Conservation (phyloP, 2,797 vertebrate species). For the Acanthurus tractus region DNA sequence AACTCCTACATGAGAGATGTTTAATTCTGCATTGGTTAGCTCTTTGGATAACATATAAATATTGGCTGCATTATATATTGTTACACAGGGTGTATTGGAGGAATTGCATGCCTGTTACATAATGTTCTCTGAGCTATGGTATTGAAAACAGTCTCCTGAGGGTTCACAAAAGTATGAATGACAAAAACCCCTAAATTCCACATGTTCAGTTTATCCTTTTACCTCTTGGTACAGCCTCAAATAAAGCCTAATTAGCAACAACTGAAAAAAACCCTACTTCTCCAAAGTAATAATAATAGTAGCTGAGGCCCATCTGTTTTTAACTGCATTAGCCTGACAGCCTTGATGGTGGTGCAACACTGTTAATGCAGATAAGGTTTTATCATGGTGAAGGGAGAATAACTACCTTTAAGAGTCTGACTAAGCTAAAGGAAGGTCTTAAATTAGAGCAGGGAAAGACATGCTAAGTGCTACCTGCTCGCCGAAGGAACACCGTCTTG, state of each 20-base stretch:
- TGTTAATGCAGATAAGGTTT: slow-evolving; percentile 50
- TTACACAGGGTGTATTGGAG: neutral
- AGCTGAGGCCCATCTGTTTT: slow-evolving; percentile 10
- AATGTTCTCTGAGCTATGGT: slow-evolving; percentile 1
- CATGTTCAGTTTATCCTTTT: slow-evolving; percentile 4
- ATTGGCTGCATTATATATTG: neutral
- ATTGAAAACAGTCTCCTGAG: neutral
- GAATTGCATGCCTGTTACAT: neutral
- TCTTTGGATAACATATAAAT: slow-evolving; percentile 1
- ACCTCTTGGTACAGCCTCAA: slow-evolving; percentile 2
- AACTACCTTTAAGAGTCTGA: slow-evolving; percentile 36
- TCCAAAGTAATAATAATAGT: slow-evolving; percentile 20
- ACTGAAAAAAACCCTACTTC: neutral
- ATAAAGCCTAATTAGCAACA: slow-evolving; percentile 7
- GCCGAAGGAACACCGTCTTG: slow-evolving; percentile 3
- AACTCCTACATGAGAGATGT: neutral
- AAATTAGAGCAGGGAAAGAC: slow-evolving; percentile 37
- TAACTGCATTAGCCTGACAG: slow-evolving; percentile 36
- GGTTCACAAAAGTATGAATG: slow-evolving; percentile 1
- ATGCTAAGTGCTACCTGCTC: slow-evolving; percentile 45
- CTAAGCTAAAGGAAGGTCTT: slow-evolving; percentile 37
- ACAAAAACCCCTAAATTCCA: neutral
- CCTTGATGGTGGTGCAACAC: slow-evolving; percentile 8
- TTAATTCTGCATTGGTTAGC: neutral
- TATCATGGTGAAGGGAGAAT: slow-evolving; percentile 53